Conservation (phyloP, 2,113 vertebrate species). For the Gambusia holbrooki region DNA sequence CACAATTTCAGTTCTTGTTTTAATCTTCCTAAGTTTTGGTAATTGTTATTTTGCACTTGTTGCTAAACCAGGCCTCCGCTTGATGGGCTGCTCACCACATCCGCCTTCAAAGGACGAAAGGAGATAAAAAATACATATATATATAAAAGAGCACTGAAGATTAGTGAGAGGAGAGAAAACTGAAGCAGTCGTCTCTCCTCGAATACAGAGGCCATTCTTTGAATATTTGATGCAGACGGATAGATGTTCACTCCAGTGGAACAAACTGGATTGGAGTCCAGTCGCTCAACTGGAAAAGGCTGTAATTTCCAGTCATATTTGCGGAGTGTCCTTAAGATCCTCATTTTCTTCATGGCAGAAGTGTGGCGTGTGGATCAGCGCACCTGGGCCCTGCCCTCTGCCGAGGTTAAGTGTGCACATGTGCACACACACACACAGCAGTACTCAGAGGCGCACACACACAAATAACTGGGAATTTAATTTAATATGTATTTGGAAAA, state of each 20-base stretch:
- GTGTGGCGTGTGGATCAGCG: conserved; percentile 49
- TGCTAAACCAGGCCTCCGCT: neutral
- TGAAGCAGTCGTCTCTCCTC: conserved; percentile 62
- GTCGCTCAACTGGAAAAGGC: conserved; percentile 80
- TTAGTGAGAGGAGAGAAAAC: conserved; percentile 59
- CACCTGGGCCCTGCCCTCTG: conserved; percentile 65
- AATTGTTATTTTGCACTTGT: conserved; percentile 17
- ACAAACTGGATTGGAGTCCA: conserved; percentile 82
- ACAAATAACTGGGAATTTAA: no score
- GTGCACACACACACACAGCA: conserved; percentile 1
- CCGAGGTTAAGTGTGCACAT: conserved; percentile 34
- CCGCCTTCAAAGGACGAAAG: neutral
- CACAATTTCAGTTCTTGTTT: conserved; percentile 9
- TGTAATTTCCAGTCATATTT: conserved; percentile 77
- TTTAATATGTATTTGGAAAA: no score
- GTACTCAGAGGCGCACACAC: conserved; percentile 2
- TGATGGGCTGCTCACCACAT: neutral
- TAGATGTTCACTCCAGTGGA: conserved; percentile 82
- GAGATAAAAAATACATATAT: conserved; percentile 5
- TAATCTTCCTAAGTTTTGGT: conserved; percentile 12
- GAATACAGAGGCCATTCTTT: conserved; percentile 74
- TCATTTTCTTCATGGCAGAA: conserved; percentile 70
- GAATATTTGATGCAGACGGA: conserved; percentile 85
- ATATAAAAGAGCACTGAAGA: conserved; percentile 31
- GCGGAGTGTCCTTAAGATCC: conserved; percentile 70